Percentiles rank a stretch among this genome's conserved stretches.
phyloP scores from a whole-genome alignment of 2,113 vertebrate species.

The Eidolon helvum region DNA sequence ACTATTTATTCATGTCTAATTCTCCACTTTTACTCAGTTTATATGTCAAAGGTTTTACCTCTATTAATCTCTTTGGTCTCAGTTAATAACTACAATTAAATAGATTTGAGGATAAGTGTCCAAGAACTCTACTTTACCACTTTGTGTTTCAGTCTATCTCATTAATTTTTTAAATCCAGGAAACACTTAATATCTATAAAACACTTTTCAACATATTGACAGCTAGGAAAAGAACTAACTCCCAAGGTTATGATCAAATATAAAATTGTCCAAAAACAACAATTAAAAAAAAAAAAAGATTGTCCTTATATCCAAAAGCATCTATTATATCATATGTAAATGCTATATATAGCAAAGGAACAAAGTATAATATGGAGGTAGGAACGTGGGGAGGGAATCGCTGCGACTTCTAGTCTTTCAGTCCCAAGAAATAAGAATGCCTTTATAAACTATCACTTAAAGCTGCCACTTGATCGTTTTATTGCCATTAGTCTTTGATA shows the following conservation, averaged over 20 bases:
- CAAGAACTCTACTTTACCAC: background rate
- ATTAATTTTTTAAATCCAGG: background rate
- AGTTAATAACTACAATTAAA: slow-evolving; percentile 16
- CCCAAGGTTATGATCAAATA: background rate
- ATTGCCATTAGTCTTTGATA: background rate
- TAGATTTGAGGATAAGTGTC: background rate
- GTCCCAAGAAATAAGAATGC: background rate
- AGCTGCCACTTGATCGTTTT: background rate
- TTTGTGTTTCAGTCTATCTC: background rate
- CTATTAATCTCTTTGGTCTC: background rate
- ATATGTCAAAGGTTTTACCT: background rate
- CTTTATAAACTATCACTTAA: background rate
- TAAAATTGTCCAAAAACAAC: background rate
- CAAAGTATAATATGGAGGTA: background rate
- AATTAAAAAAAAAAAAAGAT: background rate
- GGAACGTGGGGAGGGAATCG: accelerated
- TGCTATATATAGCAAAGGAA: background rate
- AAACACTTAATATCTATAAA: background rate
- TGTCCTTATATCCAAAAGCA: background rate
- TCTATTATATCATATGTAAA: background rate
- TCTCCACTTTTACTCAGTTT: slow-evolving; percentile 13
- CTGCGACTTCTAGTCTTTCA: background rate
- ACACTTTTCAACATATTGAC: background rate
- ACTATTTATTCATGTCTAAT: background rate
- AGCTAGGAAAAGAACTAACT: background rate